phyloP scores from a whole-genome alignment of 2,113 vertebrate species.

The Lampris megalopsis region DNA sequence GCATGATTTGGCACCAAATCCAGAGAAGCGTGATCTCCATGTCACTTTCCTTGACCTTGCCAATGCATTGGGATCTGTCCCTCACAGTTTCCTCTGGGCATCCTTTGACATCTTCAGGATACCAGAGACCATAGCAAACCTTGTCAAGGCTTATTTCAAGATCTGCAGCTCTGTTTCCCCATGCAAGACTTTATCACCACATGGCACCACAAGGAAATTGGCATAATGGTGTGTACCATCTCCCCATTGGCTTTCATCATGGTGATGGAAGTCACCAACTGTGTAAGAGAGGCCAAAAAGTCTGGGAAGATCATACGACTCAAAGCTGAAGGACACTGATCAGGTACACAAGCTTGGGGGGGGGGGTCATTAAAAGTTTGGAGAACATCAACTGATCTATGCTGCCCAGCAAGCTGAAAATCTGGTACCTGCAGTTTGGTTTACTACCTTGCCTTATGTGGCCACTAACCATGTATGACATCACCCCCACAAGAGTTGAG shows the following conservation, averaged over 20 bases:
- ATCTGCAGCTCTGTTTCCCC: not conserved
- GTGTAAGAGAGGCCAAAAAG: conserved; percentile 5
- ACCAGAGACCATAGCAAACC: conserved; percentile 13
- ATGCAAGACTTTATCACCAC: not conserved
- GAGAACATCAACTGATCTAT: not conserved
- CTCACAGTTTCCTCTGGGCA: conserved; percentile 22
- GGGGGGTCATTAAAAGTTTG: not conserved
- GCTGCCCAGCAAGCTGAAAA: not conserved
- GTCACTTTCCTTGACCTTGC: conserved; percentile 13
- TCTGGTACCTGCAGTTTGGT: not conserved
- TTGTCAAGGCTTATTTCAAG: conserved; percentile 14
- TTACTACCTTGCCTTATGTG: not conserved
- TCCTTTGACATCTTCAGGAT: conserved; percentile 24
- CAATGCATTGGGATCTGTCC: conserved; percentile 20
- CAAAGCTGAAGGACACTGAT: conserved; percentile 5
- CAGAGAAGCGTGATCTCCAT: conserved; percentile 1
- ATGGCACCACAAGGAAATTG: not conserved
- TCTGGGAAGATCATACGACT: conserved; percentile 1
- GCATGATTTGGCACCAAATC: conserved; percentile 21
- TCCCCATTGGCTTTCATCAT: conserved; percentile 17
- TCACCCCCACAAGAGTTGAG: not conserved
- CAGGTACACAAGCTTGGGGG: not conserved
- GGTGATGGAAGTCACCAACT: conserved; percentile 31
- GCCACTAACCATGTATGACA: not conserved
- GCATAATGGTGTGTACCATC: not conserved